Evolutionary conservation across 2,113 vertebrate species (phyloP).

Genomic region (Pholis gunnellus): DNA sequence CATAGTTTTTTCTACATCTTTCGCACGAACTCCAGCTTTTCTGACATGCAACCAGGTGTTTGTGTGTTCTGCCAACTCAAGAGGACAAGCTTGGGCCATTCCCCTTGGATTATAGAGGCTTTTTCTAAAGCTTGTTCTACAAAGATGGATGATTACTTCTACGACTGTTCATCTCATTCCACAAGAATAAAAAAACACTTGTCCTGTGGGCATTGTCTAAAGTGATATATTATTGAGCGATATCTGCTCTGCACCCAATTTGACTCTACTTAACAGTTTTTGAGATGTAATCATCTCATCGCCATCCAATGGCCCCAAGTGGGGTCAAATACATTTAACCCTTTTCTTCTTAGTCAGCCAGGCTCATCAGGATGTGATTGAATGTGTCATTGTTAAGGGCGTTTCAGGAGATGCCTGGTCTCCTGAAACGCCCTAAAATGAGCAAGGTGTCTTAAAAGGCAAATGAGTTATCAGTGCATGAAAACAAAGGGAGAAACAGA

Average conservation of each 20-base stretch:
- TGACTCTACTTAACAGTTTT: slow-evolving; percentile 51
- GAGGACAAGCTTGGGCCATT: background rate
- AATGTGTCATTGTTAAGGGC: slow-evolving; percentile 30
- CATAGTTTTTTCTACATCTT: background rate
- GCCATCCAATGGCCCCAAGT: slow-evolving; percentile 13
- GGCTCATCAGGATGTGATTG: slow-evolving; percentile 23
- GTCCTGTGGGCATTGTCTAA: slow-evolving; percentile 16
- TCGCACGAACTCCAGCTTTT: background rate
- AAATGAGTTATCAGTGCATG: background rate
- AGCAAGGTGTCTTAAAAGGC: background rate
- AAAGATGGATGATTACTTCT: slow-evolving; percentile 25
- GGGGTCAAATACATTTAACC: slow-evolving; percentile 27
- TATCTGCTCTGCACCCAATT: slow-evolving; percentile 32
- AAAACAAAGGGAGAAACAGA: background rate
- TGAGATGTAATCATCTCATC: slow-evolving; percentile 50
- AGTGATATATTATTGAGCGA: slow-evolving; percentile 31
- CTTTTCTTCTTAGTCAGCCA: slow-evolving; percentile 31
- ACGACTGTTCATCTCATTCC: slow-evolving; percentile 11
- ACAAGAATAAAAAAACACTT: background rate
- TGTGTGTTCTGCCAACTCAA: background rate
- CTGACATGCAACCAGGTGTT: slow-evolving; percentile 35
- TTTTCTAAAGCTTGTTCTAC: slow-evolving; percentile 11
- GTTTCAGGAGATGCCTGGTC: too few species aligned
- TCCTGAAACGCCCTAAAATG: background rate
- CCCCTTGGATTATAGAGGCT: slow-evolving; percentile 31